These are phyloP conservation scores for Phaethornis superciliosus DNA, from an alignment of 2,113 vertebrate species.

Conservation along the genomic window DNA sequence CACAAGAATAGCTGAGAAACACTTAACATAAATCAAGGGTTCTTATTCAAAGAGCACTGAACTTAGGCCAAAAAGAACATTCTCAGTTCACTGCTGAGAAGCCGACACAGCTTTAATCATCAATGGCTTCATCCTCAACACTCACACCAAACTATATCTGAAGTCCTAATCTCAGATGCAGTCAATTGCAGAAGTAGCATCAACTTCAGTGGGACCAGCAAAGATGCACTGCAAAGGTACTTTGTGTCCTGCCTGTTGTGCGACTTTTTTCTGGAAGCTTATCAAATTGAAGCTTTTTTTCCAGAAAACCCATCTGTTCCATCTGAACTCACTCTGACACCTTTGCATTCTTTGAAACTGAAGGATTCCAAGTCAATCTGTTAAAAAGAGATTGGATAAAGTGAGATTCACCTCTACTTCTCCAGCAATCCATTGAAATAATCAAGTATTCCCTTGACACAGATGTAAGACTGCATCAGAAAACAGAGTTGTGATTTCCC, in stretches of 20 bases:
- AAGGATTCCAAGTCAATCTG: slow-evolving; percentile 9
- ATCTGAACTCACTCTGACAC: slow-evolving; percentile 22
- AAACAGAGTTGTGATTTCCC: not conserved
- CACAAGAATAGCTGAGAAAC: not conserved
- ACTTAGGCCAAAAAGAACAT: slow-evolving; percentile 4
- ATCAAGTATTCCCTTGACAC: not conserved
- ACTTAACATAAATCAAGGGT: not conserved
- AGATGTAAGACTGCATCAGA: not conserved
- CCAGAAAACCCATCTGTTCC: slow-evolving; percentile 32
- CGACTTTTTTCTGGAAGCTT: not conserved
- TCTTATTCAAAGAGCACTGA: slow-evolving; percentile 5
- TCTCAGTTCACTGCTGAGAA: not conserved
- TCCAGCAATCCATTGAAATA: not conserved
- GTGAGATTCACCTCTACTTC: not conserved
- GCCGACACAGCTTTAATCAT: slow-evolving; percentile 14
- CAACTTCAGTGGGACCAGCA: not conserved
- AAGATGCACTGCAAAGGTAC: not conserved
- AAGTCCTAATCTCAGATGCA: not conserved
- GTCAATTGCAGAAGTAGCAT: not conserved
- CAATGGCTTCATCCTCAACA: not conserved
- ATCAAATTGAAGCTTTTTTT: not conserved
- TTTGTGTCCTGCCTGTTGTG: not conserved
- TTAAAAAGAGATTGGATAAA: not conserved
- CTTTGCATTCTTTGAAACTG: slow-evolving; percentile 11
- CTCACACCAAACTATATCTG: not conserved